A percentile compares a stretch with the other conserved stretches of the same genome.
phyloP scores from a whole-genome alignment of 2,113 vertebrate genomes.

The Oryzias celebensis region DNA sequence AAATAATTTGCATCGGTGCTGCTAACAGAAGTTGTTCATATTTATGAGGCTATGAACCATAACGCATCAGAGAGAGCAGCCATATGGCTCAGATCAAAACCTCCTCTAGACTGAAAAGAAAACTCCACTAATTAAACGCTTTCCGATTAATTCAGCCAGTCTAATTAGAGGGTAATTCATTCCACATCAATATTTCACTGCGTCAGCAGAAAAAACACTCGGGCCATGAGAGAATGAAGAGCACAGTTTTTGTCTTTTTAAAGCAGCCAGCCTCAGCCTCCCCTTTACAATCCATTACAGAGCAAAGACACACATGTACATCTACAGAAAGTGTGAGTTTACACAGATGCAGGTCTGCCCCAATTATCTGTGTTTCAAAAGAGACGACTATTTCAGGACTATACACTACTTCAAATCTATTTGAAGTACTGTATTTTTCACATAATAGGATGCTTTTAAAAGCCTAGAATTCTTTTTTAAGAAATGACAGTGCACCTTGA shows the following conservation, averaged over 20 bases:
- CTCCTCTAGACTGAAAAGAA: slow-evolving; percentile 58
- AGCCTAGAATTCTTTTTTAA: neutral
- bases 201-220: slow-evolving; percentile 66
- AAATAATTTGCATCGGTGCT: slow-evolving; percentile 25
- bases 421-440: neutral
- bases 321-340: neutral
- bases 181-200: slow-evolving; percentile 70
- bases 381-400: slow-evolving; percentile 26
- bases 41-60: slow-evolving; percentile 54
- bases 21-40: slow-evolving; percentile 48
- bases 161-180: slow-evolving; percentile 76
- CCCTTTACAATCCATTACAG: neutral
- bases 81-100: slow-evolving; percentile 71
- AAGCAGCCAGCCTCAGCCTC: neutral
- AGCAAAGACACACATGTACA: slow-evolving; percentile 2
- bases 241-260: slow-evolving; percentile 17
- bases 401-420: neutral
- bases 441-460: neutral
- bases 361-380: slow-evolving; percentile 22
- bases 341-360: neutral
- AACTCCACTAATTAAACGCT: slow-evolving; percentile 72
- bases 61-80: slow-evolving; percentile 49
- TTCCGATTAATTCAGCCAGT: slow-evolving; percentile 71
- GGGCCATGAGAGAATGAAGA: slow-evolving; percentile 41
- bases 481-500: too few relatives aligned